Percentiles rank a stretch among this genome's conserved stretches.
phyloP scores from a whole-genome alignment of 2,113 vertebrate genomes.

The Pollimyrus isidori region DNA sequence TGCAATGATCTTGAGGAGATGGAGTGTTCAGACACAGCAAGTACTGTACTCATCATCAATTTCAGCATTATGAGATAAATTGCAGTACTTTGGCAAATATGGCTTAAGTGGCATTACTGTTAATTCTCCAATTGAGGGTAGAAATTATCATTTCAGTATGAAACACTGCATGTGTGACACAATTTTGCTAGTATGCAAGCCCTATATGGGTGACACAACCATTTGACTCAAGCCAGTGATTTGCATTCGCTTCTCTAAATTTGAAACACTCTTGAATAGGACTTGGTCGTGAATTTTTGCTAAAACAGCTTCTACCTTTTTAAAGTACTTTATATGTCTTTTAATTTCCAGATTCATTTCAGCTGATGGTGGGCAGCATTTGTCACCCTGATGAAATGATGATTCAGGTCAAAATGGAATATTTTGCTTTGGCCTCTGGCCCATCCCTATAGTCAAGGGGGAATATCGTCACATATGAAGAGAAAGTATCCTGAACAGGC shows the following conservation, averaged over 20 bases:
- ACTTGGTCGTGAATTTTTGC: background rate
- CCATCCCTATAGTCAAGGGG: background rate
- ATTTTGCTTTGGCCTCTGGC: background rate
- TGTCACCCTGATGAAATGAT: background rate
- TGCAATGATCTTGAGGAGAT: background rate
- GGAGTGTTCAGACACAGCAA: background rate
- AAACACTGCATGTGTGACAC: background rate
- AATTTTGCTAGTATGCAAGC: background rate
- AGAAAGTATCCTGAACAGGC: background rate
- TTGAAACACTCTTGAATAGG: background rate
- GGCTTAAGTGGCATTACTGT: background rate
- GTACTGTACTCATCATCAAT: background rate
- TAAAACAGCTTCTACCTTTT: background rate
- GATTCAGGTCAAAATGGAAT: background rate
- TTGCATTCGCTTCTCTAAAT: background rate
- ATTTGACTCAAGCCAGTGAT: background rate
- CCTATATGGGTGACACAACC: background rate
- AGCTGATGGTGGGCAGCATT: background rate
- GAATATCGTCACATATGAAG: background rate
- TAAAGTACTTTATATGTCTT: background rate
- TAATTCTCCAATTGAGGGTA: background rate
- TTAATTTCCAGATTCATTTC: background rate
- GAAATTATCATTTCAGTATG: background rate
- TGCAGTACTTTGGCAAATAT: background rate
- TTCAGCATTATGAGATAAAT: background rate